Percentiles rank a stretch among this genome's conserved stretches.
Evolutionary conservation across 2,113 vertebrate species (phyloP).

Genomic region (Colistium nudipinnis): DNA sequence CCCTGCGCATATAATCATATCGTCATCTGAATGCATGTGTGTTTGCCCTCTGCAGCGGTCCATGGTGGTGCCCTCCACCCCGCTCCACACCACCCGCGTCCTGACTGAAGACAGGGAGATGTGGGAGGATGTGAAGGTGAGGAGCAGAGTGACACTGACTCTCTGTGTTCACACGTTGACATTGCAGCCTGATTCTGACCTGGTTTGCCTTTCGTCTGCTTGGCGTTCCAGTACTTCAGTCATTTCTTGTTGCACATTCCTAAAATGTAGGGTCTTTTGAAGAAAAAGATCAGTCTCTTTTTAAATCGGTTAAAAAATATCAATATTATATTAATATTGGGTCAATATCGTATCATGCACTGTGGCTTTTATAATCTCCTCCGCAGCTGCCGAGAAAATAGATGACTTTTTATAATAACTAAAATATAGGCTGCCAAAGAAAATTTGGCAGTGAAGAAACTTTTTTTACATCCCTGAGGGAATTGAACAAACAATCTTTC

Average conservation of each 20-base stretch:
- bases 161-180: slow-evolving; percentile 40
- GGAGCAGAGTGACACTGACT: slow-evolving; percentile 60
- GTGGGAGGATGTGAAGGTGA: slow-evolving; percentile 99
- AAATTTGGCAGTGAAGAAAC: neutral
- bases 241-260: too few relatives aligned
- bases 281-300: too few relatives aligned
- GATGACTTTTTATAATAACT: neutral
- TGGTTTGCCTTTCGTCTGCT: neutral
- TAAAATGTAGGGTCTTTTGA: neutral
- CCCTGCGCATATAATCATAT: neutral
- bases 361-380: neutral
- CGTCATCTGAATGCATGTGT: neutral
- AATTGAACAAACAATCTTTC: neutral
- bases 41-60: slow-evolving; percentile 82
- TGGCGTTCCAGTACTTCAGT: neutral
- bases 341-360: neutral
- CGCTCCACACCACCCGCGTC: slow-evolving; percentile 93
- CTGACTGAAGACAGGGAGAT: slow-evolving; percentile 94
- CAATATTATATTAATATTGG: too few relatives aligned
- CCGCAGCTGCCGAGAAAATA: neutral
- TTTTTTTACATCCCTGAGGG: neutral
- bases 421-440: too few relatives aligned
- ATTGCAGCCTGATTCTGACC: slow-evolving; percentile 41
- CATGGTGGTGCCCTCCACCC: slow-evolving; percentile 94
- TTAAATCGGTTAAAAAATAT: neutral